phyloP scores from a whole-genome alignment of 2,113 vertebrate genomes.

The Indri indri region DNA sequence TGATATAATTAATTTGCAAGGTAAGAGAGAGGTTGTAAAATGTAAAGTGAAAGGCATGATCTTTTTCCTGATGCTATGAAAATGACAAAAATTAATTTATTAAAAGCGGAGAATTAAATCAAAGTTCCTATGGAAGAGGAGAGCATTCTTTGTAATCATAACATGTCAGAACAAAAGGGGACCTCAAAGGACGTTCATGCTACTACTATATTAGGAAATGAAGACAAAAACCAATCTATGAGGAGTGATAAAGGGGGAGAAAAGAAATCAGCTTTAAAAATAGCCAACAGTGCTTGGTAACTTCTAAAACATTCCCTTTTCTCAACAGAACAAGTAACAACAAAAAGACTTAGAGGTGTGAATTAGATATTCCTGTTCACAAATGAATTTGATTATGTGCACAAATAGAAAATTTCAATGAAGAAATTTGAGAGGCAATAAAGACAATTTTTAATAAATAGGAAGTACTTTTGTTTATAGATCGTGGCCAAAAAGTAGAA shows the following conservation, averaged over 20 bases:
- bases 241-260: not conserved
- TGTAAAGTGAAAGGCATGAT: not conserved
- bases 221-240: not conserved
- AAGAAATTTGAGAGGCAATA: not conserved
- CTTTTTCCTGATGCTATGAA: constrained; percentile 47
- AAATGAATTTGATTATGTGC: not conserved
- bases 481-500: not conserved
- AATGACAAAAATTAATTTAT: constrained; percentile 41
- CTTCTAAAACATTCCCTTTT: not conserved
- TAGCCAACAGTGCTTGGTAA: not conserved
- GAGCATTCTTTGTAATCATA: not conserved
- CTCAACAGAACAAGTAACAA: not conserved
- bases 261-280: constrained; percentile 28
- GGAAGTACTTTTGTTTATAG: not conserved
- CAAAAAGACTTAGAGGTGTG: not conserved
- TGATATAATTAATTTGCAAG: constrained; percentile 45
- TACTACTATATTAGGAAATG: not conserved
- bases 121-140: not conserved
- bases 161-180: not conserved
- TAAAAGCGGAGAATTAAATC: constrained; percentile 33
- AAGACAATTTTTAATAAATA: not conserved
- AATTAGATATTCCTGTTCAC: not conserved
- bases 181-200: not conserved
- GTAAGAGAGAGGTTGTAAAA: constrained; percentile 3
- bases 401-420: not conserved